Base-by-base conservation (phyloP, 2,888 invertebrate species). In the Cactoblastis cactorum region DNA sequence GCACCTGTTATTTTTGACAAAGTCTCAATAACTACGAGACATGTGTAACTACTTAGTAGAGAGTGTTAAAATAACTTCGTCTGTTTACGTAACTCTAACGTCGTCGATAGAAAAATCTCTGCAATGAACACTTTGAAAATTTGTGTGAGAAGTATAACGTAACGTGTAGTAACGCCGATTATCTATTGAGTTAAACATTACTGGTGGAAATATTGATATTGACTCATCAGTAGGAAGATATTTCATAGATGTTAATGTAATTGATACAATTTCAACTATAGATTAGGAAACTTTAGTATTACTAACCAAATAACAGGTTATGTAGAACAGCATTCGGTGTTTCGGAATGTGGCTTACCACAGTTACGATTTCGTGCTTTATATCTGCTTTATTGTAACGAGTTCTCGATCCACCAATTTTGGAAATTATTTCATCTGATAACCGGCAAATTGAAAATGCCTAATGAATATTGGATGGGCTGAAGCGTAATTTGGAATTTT, bases 1-100 rank as follows among this genome's bases (percentile, higher is more conserved):
- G 41, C 41, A 43, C 24, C 41, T 43, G 41, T 43, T 43, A 43
- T 43, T 43, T 24, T 24, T 15, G 24, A 28, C 24, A 28, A 9
- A 8, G 12, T 11, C 24, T 43, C 14, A 3, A 22, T 22, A 9
- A 12, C 19, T 12, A 18, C 24, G 24, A 24, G 24, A 24, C 24
- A 24, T 24, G 4, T 3, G 24, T 24, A 24, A 24, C 24, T 24
- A n/a, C n/a, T n/a, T n/a, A n/a, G n/a, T n/a, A n/a, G n/a, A n/a
- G n/a, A n/a, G n/a, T n/a, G n/a, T n/a, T n/a, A n/a, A n/a, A n/a
- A n/a, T n/a, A n/a, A n/a, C n/a, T n/a, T n/a, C n/a, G n/a, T n/a
- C n/a, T n/a, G n/a, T n/a, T n/a, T n/a, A n/a, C n/a, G n/a, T n/a
- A n/a, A n/a, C n/a, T n/a, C n/a, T n/a, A n/a, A n/a, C n/a, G n/a